Evolutionary conservation across 1,140 invertebrate genomes (phyloP).

Genomic region (Drosophila nebulosa): DNA sequence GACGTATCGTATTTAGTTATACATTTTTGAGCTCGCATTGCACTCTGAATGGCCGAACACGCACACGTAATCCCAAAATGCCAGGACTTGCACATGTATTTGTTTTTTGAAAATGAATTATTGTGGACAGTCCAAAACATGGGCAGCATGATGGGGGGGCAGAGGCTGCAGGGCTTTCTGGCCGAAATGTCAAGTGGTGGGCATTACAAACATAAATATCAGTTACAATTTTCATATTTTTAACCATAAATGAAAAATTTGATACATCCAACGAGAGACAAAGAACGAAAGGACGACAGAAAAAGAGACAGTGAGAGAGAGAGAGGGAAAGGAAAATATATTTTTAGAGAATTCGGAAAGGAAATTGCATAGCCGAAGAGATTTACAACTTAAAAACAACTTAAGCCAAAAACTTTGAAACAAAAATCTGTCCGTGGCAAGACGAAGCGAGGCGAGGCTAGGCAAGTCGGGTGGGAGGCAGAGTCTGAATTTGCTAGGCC

Average conservation of each 20-base stretch:
- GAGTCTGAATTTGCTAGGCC: slow-evolving; percentile 57
- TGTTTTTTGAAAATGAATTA: slow-evolving; percentile 68
- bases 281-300: not conserved
- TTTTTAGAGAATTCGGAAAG: slow-evolving; percentile 10
- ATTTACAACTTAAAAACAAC: slow-evolving; percentile 79
- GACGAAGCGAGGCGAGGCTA: not conserved
- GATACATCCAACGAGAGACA: slow-evolving; percentile 36
- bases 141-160: not conserved
- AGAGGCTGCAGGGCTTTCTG: not conserved
- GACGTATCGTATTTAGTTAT: slow-evolving; percentile 42
- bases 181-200: slow-evolving; percentile 61
- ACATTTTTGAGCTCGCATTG: slow-evolving; percentile 27
- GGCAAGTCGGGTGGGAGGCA: slow-evolving; percentile 1
- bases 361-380: slow-evolving; percentile 67
- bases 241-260: slow-evolving; percentile 69
- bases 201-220: slow-evolving; percentile 75
- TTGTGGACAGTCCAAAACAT: slow-evolving; percentile 46
- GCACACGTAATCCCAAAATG: slow-evolving; percentile 61
- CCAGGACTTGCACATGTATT: slow-evolving; percentile 52
- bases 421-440: slow-evolving; percentile 33
- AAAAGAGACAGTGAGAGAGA: not conserved
- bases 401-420: slow-evolving; percentile 73
- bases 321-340: not conserved
- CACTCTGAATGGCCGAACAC: slow-evolving; percentile 28
- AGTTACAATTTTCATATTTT: slow-evolving; percentile 76